phyloP scores from a whole-genome alignment of 2,888 invertebrate species.

The Pseudococcus jackbeardsleyi region DNA sequence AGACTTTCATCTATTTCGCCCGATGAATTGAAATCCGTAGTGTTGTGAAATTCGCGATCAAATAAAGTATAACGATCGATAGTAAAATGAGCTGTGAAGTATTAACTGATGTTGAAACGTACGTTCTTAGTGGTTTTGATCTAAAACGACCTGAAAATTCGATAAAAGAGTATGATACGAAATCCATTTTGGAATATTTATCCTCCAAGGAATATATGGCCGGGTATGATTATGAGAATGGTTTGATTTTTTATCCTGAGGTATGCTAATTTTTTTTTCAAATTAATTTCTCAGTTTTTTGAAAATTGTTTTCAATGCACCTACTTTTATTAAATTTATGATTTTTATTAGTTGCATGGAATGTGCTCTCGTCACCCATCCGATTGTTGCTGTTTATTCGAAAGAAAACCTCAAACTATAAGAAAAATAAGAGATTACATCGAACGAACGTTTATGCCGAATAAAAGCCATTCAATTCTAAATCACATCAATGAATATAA shows the following conservation, averaged over 20 bases:
- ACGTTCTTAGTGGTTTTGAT: not conserved
- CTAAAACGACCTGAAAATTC: not conserved
- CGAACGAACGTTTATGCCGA: not conserved
- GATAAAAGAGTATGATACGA: not conserved
- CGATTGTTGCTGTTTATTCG: not conserved
- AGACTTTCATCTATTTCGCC: too few species aligned
- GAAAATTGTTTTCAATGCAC: too few species aligned
- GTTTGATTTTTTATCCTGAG: not conserved
- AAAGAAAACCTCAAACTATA: not conserved
- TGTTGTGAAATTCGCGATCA: not conserved
- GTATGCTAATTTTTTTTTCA: not conserved
- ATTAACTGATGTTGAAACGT: not conserved
- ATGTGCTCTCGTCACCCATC: not conserved
- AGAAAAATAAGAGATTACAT: not conserved
- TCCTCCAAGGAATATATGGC: not conserved
- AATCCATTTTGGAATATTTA: not conserved
- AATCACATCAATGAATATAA: slow-evolving; percentile 67
- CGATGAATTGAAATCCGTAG: not conserved
- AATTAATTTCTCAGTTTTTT: too few species aligned
- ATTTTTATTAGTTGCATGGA: slow-evolving; percentile 38
- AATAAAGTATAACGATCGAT: not conserved
- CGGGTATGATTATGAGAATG: not conserved
- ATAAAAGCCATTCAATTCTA: slow-evolving; percentile 66
- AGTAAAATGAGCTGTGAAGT: not conserved
- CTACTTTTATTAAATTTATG: not conserved